These are phyloP conservation scores for Rugalucina vietnamica DNA, from an alignment of 2,888 invertebrate genomes.

Conservation along the genomic window DNA sequence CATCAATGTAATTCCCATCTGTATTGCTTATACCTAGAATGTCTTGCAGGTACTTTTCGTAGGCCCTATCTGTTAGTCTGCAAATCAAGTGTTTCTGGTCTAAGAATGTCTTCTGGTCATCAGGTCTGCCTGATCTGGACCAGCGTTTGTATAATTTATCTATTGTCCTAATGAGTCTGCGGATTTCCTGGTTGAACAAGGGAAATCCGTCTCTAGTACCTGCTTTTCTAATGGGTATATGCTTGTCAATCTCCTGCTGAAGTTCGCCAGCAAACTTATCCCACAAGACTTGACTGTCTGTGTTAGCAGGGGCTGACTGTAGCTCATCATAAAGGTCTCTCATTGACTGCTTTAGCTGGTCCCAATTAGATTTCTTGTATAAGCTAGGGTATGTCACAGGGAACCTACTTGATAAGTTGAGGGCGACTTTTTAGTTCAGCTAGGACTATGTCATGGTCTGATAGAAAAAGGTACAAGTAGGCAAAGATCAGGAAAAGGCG, in stretches of 20 bases:
- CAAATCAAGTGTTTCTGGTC: neutral
- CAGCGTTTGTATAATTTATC: neutral
- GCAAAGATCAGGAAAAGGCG: no score
- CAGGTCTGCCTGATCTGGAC: neutral
- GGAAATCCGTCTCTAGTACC: neutral
- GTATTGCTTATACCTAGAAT: no score
- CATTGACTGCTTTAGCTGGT: conserved; percentile 2
- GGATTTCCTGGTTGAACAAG: neutral
- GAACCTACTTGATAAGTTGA: neutral
- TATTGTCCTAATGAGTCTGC: neutral
- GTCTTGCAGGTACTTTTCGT: no score
- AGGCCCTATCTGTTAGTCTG: neutral
- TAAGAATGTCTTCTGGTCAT: neutral
- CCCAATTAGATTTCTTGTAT: neutral
- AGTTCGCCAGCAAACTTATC: neutral
- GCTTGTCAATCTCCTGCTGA: neutral
- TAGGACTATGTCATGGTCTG: neutral
- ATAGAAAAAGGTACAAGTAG: no score
- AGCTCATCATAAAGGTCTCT: no score
- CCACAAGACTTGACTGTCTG: neutral
- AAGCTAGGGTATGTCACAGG: neutral
- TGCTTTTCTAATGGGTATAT: neutral
- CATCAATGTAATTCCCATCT: neutral
- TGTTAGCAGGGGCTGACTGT: neutral
- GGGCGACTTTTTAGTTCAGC: neutral